Evolutionary conservation across 2,797 vertebrate genomes (phyloP).

Genomic region (Notolepis coatsorum): DNA sequence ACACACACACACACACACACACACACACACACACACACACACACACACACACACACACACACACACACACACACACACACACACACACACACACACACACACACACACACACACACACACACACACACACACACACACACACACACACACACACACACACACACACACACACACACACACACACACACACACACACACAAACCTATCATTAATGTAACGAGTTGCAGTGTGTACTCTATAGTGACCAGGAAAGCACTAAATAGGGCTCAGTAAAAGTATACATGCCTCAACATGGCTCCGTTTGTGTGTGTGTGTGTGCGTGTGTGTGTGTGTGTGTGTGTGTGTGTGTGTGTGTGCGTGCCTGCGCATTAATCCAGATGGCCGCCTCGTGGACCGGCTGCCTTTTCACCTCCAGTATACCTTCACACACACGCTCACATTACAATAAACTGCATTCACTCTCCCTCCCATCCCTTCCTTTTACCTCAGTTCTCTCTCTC

Average conservation of each 20-base stretch:
- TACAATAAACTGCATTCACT: constrained; percentile 40
- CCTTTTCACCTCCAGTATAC: constrained; percentile 33
- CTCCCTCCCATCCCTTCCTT: background rate
- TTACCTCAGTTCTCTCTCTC: background rate
- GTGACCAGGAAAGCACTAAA: background rate
- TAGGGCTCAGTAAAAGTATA: background rate
- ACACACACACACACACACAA: background rate
- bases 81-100: background rate
- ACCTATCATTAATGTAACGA: constrained; percentile 8
- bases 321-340: background rate
- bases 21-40: constrained; percentile 16
- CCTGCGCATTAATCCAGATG: background rate
- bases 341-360: constrained; percentile 9
- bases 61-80: background rate
- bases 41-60: background rate
- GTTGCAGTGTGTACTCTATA: constrained; percentile 3
- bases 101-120: constrained; percentile 14
- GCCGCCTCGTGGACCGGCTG: constrained; percentile 13
- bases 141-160: background rate
- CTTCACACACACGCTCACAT: background rate
- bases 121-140: constrained; percentile 18
- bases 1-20: constrained; percentile 15
- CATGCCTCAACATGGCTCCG: background rate
- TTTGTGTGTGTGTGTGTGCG: constrained; percentile 9
- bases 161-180: background rate